These are phyloP conservation scores for Hiodon tergisus DNA, from an alignment of 2,113 vertebrate genomes.

Conservation along the genomic window DNA sequence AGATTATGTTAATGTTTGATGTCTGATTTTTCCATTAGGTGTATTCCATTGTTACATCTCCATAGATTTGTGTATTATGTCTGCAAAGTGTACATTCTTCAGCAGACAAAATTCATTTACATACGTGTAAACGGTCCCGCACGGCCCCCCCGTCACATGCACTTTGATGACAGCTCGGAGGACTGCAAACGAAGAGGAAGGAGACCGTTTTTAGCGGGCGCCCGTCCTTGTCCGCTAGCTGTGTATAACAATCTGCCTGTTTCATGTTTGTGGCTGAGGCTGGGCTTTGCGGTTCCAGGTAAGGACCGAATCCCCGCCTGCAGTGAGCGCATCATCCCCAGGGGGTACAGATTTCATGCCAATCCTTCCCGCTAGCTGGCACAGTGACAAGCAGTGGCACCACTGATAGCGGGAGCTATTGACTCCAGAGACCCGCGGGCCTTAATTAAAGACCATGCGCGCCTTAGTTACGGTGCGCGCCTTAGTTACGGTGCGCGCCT, in stretches of 20 bases:
- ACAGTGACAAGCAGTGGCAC: constrained; percentile 5
- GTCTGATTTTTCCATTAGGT: no score
- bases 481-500: not conserved
- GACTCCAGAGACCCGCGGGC: constrained; percentile 1
- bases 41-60: no score
- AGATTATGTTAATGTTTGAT: no score
- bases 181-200: no score
- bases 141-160: no score
- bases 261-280: not conserved
- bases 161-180: no score
- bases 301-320: not conserved
- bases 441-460: constrained; percentile 11
- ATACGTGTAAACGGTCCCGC: no score
- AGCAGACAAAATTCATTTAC: not conserved
- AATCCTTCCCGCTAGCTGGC: not conserved
- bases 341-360: not conserved
- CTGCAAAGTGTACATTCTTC: not conserved
- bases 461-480: not conserved
- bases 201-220: no score
- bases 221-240: not conserved
- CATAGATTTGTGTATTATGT: no score
- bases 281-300: not conserved
- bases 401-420: not conserved
- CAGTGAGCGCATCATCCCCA: not conserved
- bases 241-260: not conserved